Evolutionary conservation across 2,113 vertebrate species (phyloP), one percentile per base, ranked within the genome.

Genomic region (Orthonyx spaldingii): DNA sequence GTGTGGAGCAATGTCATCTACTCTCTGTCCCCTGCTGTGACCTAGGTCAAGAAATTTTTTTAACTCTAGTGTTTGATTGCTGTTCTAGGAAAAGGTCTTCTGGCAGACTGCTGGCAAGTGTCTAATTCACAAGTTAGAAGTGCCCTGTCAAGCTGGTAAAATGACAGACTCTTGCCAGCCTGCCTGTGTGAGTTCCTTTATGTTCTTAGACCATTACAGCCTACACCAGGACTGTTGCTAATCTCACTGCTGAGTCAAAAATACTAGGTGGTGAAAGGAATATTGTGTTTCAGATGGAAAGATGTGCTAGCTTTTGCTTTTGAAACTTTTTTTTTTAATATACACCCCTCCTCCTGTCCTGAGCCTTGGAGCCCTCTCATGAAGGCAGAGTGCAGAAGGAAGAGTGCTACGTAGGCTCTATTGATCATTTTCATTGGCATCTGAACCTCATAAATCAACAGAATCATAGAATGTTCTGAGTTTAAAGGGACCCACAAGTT

Each of bases 281-380:
- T 59, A 27, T 2, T 14, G 4, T 7, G 9, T 65, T 90, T 83
- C 26, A 10, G 27, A 16, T 74, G 55, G 37, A 83, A 90, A 24
- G 3, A 26, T 21, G 1, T 56, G 23, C 14, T 87, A 6, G 41
- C 16, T 52, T 44, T 61, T 46, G 8, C 22, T 80, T 81, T 37
- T 84, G 12, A 37, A 78, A 53, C 16, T 3, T 22, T 71, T 46
- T 32, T 55, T 32, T 37, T 35, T 53, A 37, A 26, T 63, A 11
- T 37, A n/a, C 3, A 6, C 6, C 8, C 12, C 16, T 20, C 4
- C 3, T 53, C 10, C 11, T 9, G 8, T 3, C 20, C 4, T 0
- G 0, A 56, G 37, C 64, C 21, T 10, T n/a, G 3, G 13, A 83
- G 13, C 21, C 15, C 35, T 64, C 24, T 60, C 5, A 2, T 27